These are phyloP conservation scores for Altica lythri DNA, from an alignment of 2,888 invertebrate genomes.

Conservation along the genomic window DNA sequence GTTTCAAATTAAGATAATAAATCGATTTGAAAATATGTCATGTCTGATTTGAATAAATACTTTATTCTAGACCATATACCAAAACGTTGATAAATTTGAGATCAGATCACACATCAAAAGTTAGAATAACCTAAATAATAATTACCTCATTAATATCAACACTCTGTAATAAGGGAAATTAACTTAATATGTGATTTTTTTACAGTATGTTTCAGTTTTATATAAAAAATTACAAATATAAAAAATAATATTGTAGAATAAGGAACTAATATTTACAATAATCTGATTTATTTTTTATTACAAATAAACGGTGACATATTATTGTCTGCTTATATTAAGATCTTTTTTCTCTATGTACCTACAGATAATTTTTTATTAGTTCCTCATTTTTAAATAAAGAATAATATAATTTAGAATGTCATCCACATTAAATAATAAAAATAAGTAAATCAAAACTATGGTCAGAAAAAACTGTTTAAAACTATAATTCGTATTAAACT, in stretches of 20 bases:
- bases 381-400: too few relatives aligned
- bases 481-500: too few relatives aligned
- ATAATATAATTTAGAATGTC: too few relatives aligned
- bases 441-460: too few relatives aligned
- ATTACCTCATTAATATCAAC: conserved; percentile 1
- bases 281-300: conserved; percentile 4
- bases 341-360: conserved; percentile 4
- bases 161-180: neutral
- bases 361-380: conserved; percentile 3
- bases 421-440: too few relatives aligned
- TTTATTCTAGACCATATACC: neutral
- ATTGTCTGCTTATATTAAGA: conserved; percentile 10
- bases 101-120: neutral
- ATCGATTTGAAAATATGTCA: too few relatives aligned
- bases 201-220: neutral
- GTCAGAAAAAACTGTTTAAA: too few relatives aligned
- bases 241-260: neutral
- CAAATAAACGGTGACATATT: conserved; percentile 6
- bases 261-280: conserved; percentile 1
- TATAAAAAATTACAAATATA: too few relatives aligned
- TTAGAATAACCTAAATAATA: neutral
- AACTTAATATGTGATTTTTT: neutral
- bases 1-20: neutral
- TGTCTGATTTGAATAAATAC: conserved; percentile 3
- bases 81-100: conserved; percentile 5